Evolutionary conservation across 2,888 invertebrate species (phyloP).

Genomic region (Amblyjoppa fuscipennis): DNA sequence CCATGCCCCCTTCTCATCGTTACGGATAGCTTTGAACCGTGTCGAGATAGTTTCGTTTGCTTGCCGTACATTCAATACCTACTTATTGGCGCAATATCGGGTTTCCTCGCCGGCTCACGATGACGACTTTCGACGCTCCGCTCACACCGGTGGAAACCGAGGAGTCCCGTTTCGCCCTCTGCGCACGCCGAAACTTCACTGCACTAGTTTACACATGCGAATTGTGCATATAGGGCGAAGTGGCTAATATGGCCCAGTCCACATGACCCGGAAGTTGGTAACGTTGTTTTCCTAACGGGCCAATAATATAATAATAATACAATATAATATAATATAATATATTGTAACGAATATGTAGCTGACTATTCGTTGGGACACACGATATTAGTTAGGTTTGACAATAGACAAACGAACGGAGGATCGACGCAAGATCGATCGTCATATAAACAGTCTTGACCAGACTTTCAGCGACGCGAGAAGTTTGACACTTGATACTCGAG

Average conservation of each 20-base stretch:
- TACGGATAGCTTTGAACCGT: conserved; percentile 29
- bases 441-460: too few species aligned
- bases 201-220: not conserved
- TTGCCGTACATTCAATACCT: conserved; percentile 55
- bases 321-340: too few species aligned
- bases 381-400: too few species aligned
- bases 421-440: too few species aligned
- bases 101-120: conserved; percentile 3
- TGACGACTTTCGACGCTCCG: not conserved
- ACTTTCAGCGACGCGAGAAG: too few species aligned
- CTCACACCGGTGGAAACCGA: not conserved
- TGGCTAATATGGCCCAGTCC: not conserved
- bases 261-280: not conserved
- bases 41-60: conserved; percentile 62
- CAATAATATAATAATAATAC: too few species aligned
- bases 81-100: conserved; percentile 55
- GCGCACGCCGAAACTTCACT: not conserved
- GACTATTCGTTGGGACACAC: too few species aligned
- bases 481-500: too few species aligned
- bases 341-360: too few species aligned
- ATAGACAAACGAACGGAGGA: too few species aligned
- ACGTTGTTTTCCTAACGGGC: too few species aligned
- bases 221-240: not conserved
- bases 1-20: conserved; percentile 1
- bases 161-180: not conserved